These are phyloP conservation scores for Cheilosia vernalis DNA, from an alignment of 2,888 invertebrate genomes.

Conservation along the genomic window DNA sequence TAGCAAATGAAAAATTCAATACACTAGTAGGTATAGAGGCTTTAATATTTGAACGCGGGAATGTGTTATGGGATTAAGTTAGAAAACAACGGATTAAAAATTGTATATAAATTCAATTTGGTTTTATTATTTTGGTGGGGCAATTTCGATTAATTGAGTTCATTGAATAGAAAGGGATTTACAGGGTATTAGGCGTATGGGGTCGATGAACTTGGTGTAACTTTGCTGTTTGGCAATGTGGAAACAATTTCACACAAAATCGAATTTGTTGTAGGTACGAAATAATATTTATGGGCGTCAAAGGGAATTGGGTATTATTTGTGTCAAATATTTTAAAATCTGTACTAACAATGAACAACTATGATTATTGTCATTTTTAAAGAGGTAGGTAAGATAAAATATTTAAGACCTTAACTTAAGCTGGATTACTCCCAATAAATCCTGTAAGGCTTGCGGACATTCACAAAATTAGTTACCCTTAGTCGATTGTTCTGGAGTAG, in stretches of 20 bases:
- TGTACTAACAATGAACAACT: too few species aligned
- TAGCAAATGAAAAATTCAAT: constrained; percentile 15
- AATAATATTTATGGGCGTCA: not conserved
- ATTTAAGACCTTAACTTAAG: too few species aligned
- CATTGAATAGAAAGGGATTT: not conserved
- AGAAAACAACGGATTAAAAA: constrained; percentile 49
- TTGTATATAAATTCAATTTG: constrained; percentile 46
- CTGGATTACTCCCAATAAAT: too few species aligned
- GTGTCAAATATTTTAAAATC: too few species aligned
- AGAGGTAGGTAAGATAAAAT: too few species aligned
- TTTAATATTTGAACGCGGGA: constrained; percentile 57
- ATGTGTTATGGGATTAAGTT: constrained; percentile 7
- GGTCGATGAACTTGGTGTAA: not conserved
- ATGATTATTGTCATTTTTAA: too few species aligned
- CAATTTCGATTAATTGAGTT: constrained; percentile 44
- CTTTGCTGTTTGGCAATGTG: not conserved
- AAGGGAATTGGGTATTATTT: too few species aligned
- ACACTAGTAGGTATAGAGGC: constrained; percentile 11
- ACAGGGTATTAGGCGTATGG: not conserved
- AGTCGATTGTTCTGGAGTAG: too few species aligned
- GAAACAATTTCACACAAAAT: too few species aligned
- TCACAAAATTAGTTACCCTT: too few species aligned
- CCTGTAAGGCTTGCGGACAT: too few species aligned
- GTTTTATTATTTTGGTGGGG: constrained; percentile 7
- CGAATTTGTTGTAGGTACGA: not conserved